Conservation (phyloP, 2,888 invertebrate species). For the Caenorhabditis sinica region DNA sequence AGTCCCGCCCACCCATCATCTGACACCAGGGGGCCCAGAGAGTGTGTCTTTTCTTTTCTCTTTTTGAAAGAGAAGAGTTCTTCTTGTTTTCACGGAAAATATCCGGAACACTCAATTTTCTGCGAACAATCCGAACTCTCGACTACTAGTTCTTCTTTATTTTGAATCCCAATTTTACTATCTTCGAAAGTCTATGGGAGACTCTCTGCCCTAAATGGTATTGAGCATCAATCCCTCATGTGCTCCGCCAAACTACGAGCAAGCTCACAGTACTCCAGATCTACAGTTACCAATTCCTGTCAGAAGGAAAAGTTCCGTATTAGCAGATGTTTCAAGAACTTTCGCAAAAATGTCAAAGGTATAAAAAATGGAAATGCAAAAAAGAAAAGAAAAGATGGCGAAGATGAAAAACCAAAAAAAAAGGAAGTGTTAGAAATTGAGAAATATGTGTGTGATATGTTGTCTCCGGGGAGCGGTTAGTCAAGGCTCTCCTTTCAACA, state of each 20-base stretch:
- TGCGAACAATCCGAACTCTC: background rate
- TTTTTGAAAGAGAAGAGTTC: background rate
- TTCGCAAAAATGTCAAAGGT: slow-evolving; percentile 66
- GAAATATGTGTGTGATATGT: slow-evolving; percentile 15
- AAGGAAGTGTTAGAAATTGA: slow-evolving; percentile 28
- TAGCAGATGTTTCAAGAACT: slow-evolving; percentile 65
- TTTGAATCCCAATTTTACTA: background rate
- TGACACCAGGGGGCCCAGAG: slow-evolving; percentile 50
- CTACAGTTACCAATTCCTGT: slow-evolving; percentile 13
- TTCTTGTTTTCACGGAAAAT: slow-evolving; percentile 36
- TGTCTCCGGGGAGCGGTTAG: slow-evolving; percentile 30
- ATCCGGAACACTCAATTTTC: slow-evolving; percentile 31
- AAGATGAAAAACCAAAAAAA: too few relatives aligned
- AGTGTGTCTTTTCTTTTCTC: slow-evolving; percentile 19
- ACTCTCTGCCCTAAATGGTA: slow-evolving; percentile 44
- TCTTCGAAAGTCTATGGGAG: background rate
- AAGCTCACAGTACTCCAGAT: slow-evolving; percentile 8
- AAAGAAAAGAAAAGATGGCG: slow-evolving; percentile 1
- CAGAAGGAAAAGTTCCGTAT: slow-evolving; percentile 48
- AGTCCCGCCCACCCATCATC: slow-evolving; percentile 60
- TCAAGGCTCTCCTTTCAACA: slow-evolving; percentile 37
- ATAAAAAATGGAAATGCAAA: background rate
- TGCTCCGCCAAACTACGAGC: slow-evolving; percentile 56
- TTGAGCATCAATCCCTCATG: slow-evolving; percentile 59
- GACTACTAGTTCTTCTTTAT: background rate